Conservation (phyloP, 2,888 invertebrate species). For the Elmis aenea region DNA sequence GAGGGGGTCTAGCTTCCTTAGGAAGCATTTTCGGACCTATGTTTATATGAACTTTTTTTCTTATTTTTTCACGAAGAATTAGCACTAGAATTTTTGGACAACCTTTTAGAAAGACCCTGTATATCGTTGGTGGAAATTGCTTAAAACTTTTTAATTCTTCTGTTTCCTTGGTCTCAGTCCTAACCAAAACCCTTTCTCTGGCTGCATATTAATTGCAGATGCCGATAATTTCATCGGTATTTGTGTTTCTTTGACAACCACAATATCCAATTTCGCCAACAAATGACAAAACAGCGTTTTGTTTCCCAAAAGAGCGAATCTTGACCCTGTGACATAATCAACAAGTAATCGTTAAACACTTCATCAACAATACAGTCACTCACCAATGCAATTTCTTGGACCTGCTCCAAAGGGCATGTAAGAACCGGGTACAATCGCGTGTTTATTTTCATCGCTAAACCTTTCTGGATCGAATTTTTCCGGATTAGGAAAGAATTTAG, state of each 20-base stretch:
- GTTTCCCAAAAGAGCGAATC: slow-evolving; percentile 42
- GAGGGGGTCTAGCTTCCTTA: too few relatives aligned
- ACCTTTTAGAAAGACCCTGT: too few relatives aligned
- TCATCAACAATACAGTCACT: neutral
- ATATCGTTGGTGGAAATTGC: too few relatives aligned
- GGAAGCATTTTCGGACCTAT: too few relatives aligned
- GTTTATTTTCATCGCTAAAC: slow-evolving; percentile 52
- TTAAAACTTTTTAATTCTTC: too few relatives aligned
- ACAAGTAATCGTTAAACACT: too few relatives aligned
- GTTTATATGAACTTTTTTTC: too few relatives aligned
- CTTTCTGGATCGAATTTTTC: slow-evolving; percentile 52
- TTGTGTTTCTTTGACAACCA: slow-evolving; percentile 21
- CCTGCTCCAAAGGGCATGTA: slow-evolving; percentile 53
- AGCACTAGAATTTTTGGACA: too few relatives aligned
- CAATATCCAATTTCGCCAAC: slow-evolving; percentile 35
- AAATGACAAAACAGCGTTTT: slow-evolving; percentile 42
- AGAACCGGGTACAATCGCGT: slow-evolving; percentile 48
- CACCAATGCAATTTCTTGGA: slow-evolving; percentile 45
- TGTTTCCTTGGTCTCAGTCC: slow-evolving; percentile 19
- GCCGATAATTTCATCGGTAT: slow-evolving; percentile 32
- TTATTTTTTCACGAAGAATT: too few relatives aligned
- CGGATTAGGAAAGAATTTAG: slow-evolving; percentile 53
- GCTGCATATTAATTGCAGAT: slow-evolving; percentile 39
- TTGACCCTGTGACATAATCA: slow-evolving; percentile 28
- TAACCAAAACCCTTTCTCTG: slow-evolving; percentile 38